phyloP scores from a whole-genome alignment of 2,113 vertebrate genomes.

The Stomatorhinus ivindoensis region DNA sequence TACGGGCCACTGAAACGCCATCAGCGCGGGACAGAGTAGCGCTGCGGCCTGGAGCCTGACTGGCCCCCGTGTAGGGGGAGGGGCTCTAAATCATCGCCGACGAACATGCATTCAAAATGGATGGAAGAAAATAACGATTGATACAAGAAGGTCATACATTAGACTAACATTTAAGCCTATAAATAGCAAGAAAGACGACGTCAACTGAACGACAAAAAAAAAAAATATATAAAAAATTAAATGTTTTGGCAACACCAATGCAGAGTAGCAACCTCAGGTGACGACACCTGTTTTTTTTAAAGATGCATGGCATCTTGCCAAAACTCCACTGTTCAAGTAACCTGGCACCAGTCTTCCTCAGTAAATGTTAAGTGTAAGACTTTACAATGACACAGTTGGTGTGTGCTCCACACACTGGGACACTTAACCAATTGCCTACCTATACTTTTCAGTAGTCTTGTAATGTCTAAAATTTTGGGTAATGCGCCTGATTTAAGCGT shows the following conservation, averaged over 20 bases:
- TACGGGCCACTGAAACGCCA: not conserved
- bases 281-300: not conserved
- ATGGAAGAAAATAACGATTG: not conserved
- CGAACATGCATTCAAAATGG: not conserved
- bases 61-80: not conserved
- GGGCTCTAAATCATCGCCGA: not conserved
- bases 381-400: not conserved
- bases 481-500: not conserved
- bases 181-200: not conserved
- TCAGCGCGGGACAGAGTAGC: not conserved
- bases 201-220: not conserved
- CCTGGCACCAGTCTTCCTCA: not conserved
- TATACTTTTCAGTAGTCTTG: not conserved
- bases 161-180: not conserved
- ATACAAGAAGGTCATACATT: not conserved
- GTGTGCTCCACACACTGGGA: not conserved
- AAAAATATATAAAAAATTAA: not conserved
- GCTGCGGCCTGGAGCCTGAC: not conserved
- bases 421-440: not conserved
- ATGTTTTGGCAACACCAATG: not conserved
- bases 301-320: not conserved
- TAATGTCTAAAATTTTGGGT: not conserved
- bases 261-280: not conserved
- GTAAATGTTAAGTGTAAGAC: not conserved
- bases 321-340: not conserved